Conservation (phyloP, 2,113 vertebrate species). For the Nothoprocta pentlandii region DNA sequence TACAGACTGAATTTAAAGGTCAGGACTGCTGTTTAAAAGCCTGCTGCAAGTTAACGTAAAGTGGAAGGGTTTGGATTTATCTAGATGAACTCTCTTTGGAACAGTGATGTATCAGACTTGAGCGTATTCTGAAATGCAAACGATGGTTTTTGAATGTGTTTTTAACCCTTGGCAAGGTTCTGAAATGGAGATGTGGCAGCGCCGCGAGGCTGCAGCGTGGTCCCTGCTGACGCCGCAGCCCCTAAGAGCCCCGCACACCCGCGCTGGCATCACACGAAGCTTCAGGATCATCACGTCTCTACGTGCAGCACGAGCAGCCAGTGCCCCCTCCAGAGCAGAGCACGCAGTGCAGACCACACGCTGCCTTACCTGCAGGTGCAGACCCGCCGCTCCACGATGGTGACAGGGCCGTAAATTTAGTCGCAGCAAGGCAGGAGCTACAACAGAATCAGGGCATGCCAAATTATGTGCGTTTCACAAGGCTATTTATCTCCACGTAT, state of each 20-base stretch:
- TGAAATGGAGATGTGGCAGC: neutral
- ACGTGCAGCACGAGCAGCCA: neutral
- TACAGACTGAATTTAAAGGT: neutral
- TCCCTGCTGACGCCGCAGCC: no score
- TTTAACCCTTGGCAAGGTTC: neutral
- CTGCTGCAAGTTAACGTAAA: neutral
- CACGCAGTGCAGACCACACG: neutral
- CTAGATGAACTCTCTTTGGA: neutral
- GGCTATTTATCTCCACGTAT: neutral
- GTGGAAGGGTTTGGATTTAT: neutral
- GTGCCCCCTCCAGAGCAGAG: neutral
- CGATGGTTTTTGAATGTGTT: neutral
- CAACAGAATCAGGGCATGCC: neutral
- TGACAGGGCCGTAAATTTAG: neutral
- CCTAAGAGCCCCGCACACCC: neutral
- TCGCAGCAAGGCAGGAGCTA: neutral
- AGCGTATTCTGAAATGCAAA: rapidly evolving
- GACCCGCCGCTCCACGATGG: neutral
- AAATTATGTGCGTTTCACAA: neutral
- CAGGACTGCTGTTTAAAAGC: neutral
- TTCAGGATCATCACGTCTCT: neutral
- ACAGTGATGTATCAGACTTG: neutral
- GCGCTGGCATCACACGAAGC: neutral
- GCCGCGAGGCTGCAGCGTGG: neutral
- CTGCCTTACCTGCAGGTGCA: neutral